Percentiles rank a stretch among this genome's conserved stretches.
Evolutionary conservation across 1,140 invertebrate genomes (phyloP).

Genomic region (Apis florea): DNA sequence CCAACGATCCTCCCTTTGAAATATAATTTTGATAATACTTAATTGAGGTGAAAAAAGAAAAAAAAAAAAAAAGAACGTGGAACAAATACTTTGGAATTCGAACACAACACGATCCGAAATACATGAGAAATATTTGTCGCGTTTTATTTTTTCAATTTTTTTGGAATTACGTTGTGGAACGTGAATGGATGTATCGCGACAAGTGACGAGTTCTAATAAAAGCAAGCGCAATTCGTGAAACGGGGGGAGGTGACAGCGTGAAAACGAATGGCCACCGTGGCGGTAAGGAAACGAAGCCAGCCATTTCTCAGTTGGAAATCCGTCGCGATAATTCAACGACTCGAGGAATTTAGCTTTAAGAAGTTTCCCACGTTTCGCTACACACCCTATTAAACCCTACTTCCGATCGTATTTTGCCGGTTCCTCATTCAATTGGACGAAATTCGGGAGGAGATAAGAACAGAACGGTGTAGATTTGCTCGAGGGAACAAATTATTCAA

Average conservation of each 20-base stretch:
- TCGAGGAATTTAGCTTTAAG: conserved; percentile 30
- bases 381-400: not conserved
- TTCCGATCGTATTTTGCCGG: not conserved
- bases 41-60: no score
- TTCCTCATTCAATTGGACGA: no score
- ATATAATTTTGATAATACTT: no score
- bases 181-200: not conserved
- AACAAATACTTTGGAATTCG: no score
- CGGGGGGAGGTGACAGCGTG: not conserved
- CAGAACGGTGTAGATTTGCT: no score
- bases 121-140: no score
- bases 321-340: conserved; percentile 25
- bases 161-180: not conserved
- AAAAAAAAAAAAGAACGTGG: no score
- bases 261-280: not conserved
- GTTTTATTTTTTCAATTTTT: no score
- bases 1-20: no score
- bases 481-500: no score
- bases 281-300: conserved; percentile 3
- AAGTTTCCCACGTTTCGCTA: conserved; percentile 11
- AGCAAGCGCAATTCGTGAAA: not conserved
- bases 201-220: not conserved
- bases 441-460: not conserved
- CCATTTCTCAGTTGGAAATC: conserved; percentile 21
- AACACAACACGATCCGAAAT: no score